Evolutionary conservation across 2,888 invertebrate genomes (phyloP), one percentile per base, ranked within the genome.

Genomic region (Halictus ligatus): DNA sequence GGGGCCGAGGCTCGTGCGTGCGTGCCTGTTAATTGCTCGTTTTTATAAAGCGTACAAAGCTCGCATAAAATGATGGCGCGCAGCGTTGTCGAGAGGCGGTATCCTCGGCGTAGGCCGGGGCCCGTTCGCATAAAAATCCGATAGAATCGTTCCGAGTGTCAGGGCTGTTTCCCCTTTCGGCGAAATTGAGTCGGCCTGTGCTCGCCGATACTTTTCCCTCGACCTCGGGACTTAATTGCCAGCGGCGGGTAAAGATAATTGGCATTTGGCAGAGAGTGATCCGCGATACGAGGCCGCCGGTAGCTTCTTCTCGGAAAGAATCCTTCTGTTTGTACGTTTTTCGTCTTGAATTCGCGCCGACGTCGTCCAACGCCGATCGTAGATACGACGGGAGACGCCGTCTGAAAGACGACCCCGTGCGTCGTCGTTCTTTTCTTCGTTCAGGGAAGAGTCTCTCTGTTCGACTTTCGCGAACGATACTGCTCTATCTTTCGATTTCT

Each of bases 321-420:
- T 82, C 85, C 67, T 35, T 88, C 89, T 89, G 81, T 90, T 93
- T 90, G 86, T 88, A 83, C 90, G 88, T 90, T 93, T 92, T 92
- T 87, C 85, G 81, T 86, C 89, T 88, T 82, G 87, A 88, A 87
- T 84, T 90, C 87, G 82, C 88, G 89, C 84, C 84, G 83, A 82
- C 86, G 69, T 85, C 88, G 86, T 71, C 69, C 80, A 81, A 83
- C 78, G 88, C 79, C 90, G 93, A 93, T 93, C 89, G 88, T 77
- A 93, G 93, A 93, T 93, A 93, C 80, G 88, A 50, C 78, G 80
- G 83, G 90, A 90, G 91, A 90, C 90, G 90, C 91, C 90, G 91
- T 90, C 91, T 90, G 84, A 84, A 84, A 89, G 88, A 88, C 83
- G 84, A 75, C 76, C 54, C 54, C 54, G 21, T 81, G 29, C 60